Evolutionary conservation across 2,888 invertebrate species (phyloP).

Genomic region (Leptinotarsa peninsularis): DNA sequence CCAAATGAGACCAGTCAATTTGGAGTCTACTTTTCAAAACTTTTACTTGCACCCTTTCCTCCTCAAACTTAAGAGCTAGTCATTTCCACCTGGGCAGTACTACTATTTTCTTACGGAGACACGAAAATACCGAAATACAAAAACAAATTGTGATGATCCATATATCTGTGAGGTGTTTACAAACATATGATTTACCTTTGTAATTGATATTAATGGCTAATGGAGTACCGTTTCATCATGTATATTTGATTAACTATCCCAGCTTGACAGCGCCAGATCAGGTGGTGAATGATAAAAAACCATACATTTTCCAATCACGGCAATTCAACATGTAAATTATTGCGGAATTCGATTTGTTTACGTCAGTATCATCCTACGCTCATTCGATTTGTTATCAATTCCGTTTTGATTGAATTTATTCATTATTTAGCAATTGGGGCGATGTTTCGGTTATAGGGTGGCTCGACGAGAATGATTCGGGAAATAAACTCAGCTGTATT

Average conservation of each 20-base stretch:
- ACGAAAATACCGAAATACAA: too few relatives aligned
- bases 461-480: neutral
- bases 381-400: slow-evolving; percentile 16
- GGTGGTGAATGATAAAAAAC: slow-evolving; percentile 37
- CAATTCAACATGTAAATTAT: slow-evolving; percentile 21
- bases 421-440: slow-evolving; percentile 9
- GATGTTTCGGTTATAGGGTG: neutral
- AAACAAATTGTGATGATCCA: neutral
- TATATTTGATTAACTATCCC: slow-evolving; percentile 57
- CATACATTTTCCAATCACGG: slow-evolving; percentile 23
- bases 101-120: too few relatives aligned
- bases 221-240: slow-evolving; percentile 51
- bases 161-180: slow-evolving; percentile 42
- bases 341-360: slow-evolving; percentile 16
- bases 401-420: slow-evolving; percentile 9
- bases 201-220: slow-evolving; percentile 58
- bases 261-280: slow-evolving; percentile 51
- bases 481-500: neutral
- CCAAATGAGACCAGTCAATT: too few relatives aligned
- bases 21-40: too few relatives aligned
- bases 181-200: slow-evolving; percentile 53
- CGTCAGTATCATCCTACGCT: slow-evolving; percentile 9
- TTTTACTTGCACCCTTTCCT: too few relatives aligned
- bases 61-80: too few relatives aligned
- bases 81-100: too few relatives aligned